These are phyloP conservation scores for Troides aeacus DNA, from an alignment of 2,888 invertebrate genomes.

Conservation along the genomic window DNA sequence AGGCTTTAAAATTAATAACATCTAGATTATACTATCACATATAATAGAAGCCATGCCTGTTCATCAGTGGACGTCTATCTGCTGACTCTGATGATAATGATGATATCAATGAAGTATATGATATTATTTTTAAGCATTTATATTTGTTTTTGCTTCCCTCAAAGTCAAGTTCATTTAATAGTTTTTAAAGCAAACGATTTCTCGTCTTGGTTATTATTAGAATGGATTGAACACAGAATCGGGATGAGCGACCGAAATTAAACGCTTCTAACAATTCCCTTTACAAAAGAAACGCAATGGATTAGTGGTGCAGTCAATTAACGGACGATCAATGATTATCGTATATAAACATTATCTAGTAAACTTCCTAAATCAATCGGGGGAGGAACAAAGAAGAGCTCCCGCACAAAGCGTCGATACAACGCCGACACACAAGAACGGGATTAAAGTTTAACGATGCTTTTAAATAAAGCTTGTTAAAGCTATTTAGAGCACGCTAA, in stretches of 20 bases:
- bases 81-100: too few species aligned
- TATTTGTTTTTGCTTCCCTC: too few species aligned
- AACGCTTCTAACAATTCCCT: background rate
- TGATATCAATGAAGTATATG: too few species aligned
- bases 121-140: too few species aligned
- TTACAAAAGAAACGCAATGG: constrained; percentile 16
- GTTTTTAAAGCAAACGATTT: background rate
- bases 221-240: background rate
- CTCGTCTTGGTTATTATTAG: constrained; percentile 9
- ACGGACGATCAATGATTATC: constrained; percentile 1
- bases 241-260: constrained; percentile 9
- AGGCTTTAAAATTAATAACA: too few species aligned
- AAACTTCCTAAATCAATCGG: constrained; percentile 24
- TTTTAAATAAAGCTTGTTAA: constrained; percentile 31
- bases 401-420: constrained; percentile 15
- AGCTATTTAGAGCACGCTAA: constrained; percentile 15
- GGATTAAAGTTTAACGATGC: constrained; percentile 34
- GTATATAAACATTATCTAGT: constrained; percentile 24
- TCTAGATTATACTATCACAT: too few species aligned
- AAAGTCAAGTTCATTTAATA: background rate
- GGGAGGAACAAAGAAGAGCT: constrained; percentile 22
- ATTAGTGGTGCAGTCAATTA: constrained; percentile 14
- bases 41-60: too few species aligned
- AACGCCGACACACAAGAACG: constrained; percentile 16
- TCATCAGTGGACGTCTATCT: too few species aligned